A percentile compares a stretch with the other conserved stretches of the same genome.
phyloP scores from a whole-genome alignment of 2,113 vertebrate genomes.

The Galeopterus variegatus region DNA sequence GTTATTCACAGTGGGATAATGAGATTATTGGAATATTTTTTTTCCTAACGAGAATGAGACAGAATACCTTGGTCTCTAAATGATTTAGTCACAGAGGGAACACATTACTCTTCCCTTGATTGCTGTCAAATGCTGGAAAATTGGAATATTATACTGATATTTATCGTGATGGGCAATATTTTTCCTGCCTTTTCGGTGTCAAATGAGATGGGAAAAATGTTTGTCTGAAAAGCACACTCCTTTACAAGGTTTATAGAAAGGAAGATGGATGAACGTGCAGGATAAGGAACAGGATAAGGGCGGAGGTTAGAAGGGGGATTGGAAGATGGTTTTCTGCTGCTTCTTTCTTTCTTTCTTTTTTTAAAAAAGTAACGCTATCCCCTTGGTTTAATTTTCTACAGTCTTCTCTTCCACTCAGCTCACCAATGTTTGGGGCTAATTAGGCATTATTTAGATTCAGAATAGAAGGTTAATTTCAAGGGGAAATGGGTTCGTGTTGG shows the following conservation, averaged over 20 bases:
- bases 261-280: slow-evolving; percentile 41
- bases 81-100: slow-evolving; percentile 93
- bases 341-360: background rate
- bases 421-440: slow-evolving; percentile 44
- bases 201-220: slow-evolving; percentile 78
- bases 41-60: slow-evolving; percentile 94
- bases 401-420: slow-evolving; percentile 24
- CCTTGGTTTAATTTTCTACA: slow-evolving; percentile 59
- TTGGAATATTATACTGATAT: slow-evolving; percentile 92
- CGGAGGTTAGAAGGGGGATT: background rate
- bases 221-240: slow-evolving; percentile 10
- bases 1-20: slow-evolving; percentile 93
- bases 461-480: slow-evolving; percentile 37
- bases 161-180: slow-evolving; percentile 91
- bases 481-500: slow-evolving; percentile 66
- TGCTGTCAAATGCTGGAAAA: slow-evolving; percentile 93
- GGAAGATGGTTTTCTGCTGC: slow-evolving; percentile 47
- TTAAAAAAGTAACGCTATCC: slow-evolving; percentile 21
- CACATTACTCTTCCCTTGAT: slow-evolving; percentile 93
- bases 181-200: slow-evolving; percentile 83
- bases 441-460: slow-evolving; percentile 64
- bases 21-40: slow-evolving; percentile 94
- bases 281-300: background rate
- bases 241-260: slow-evolving; percentile 63
- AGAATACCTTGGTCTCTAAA: slow-evolving; percentile 92